Percentiles rank a stretch among this genome's conserved stretches.
phyloP scores from a whole-genome alignment of 2,113 vertebrate species.

The Pampusana beccarii region DNA sequence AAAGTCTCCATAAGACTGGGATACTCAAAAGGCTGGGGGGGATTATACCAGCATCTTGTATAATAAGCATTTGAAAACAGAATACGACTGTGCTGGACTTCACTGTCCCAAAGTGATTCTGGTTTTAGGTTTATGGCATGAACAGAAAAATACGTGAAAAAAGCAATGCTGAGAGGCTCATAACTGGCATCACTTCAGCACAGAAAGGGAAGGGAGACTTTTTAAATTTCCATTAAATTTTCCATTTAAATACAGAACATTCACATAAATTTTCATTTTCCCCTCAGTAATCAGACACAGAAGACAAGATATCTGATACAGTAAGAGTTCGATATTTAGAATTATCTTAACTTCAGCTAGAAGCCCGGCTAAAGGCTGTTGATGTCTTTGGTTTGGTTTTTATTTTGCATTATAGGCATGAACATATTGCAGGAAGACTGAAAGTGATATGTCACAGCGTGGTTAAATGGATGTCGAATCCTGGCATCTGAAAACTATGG shows the following conservation, averaged over 20 bases:
- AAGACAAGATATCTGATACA: background rate
- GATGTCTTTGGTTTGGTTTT: background rate
- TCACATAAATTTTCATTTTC: background rate
- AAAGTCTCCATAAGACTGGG: background rate
- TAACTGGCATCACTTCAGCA: background rate
- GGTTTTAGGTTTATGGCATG: background rate
- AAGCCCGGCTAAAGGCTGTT: background rate
- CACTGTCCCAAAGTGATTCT: background rate
- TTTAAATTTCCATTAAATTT: background rate
- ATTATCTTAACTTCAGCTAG: background rate
- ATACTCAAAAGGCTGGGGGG: background rate
- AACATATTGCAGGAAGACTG: background rate
- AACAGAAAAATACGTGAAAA: background rate
- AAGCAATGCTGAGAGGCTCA: background rate
- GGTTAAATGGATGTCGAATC: accelerated
- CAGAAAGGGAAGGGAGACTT: background rate
- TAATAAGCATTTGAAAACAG: background rate
- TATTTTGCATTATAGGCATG: background rate
- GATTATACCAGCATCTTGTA: background rate
- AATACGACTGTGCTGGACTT: background rate
- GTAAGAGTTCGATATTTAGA: background rate
- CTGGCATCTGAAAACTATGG: background rate
- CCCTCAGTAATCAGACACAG: background rate
- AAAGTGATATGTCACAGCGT: background rate
- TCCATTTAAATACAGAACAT: background rate